phyloP scores from a whole-genome alignment of 2,888 invertebrate genomes.

The Oligia fasciuncula region DNA sequence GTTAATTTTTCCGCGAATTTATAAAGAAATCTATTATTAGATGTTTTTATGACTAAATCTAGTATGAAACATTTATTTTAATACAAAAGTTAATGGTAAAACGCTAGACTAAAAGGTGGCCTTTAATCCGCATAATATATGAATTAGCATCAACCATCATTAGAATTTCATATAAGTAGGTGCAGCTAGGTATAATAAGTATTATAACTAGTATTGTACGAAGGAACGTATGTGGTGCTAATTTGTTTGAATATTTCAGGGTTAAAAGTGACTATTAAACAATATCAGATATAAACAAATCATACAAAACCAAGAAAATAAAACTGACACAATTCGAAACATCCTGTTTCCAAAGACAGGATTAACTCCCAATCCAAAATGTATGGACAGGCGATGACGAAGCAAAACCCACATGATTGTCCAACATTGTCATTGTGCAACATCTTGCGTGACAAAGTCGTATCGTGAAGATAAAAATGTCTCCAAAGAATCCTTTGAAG shows the following conservation, averaged over 20 bases:
- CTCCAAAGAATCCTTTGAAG: conserved; percentile 83
- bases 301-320: conserved; percentile 26
- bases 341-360: conserved; percentile 80
- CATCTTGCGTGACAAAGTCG: conserved; percentile 85
- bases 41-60: background rate
- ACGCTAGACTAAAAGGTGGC: background rate
- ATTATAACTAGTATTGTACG: background rate
- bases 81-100: background rate
- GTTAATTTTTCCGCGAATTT: conserved; percentile 57
- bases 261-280: background rate
- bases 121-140: background rate
- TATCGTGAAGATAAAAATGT: conserved; percentile 85
- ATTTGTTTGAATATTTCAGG: background rate
- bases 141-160: background rate
- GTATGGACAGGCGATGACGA: conserved; percentile 85
- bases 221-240: background rate
- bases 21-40: conserved; percentile 4
- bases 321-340: conserved; percentile 68
- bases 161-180: background rate
- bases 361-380: conserved; percentile 83
- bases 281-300: background rate
- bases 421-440: conserved; percentile 86
- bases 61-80: background rate
- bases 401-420: conserved; percentile 76
- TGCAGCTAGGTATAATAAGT: background rate